phyloP scores from a whole-genome alignment of 2,113 vertebrate genomes.

The Cephalopterus ornatus region DNA sequence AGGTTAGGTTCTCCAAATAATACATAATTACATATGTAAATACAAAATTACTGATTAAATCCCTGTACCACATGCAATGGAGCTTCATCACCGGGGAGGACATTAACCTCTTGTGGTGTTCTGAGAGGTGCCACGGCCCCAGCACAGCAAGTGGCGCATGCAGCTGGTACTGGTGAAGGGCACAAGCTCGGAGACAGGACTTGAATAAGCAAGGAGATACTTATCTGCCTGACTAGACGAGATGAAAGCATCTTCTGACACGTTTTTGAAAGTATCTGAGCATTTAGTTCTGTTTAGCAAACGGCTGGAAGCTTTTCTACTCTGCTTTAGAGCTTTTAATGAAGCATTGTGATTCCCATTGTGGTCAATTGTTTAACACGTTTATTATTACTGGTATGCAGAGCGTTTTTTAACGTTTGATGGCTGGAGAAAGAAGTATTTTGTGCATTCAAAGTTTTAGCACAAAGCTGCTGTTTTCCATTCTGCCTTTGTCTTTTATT shows the following conservation, averaged over 20 bases:
- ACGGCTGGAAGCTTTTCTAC: constrained; percentile 40
- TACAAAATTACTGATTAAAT: not conserved
- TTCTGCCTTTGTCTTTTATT: constrained; percentile 64
- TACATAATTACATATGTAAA: constrained; percentile 27
- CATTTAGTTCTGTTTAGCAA: constrained; percentile 25
- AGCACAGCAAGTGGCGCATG: not conserved
- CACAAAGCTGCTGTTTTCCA: constrained; percentile 55
- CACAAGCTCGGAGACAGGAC: not conserved
- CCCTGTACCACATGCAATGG: not conserved
- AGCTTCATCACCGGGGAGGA: not conserved
- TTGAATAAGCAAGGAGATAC: not conserved
- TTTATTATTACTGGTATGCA: constrained; percentile 37
- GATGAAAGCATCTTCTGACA: constrained; percentile 31
- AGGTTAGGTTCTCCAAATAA: constrained; percentile 1
- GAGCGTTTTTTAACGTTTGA: constrained; percentile 25
- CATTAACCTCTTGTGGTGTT: not conserved
- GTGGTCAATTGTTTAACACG: constrained; percentile 49
- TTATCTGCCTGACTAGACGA: not conserved
- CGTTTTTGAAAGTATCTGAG: not conserved
- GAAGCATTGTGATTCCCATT: constrained; percentile 46
- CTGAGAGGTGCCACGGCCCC: not conserved
- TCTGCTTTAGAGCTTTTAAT: constrained; percentile 31
- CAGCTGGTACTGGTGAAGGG: not conserved
- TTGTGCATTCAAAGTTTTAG: constrained; percentile 60
- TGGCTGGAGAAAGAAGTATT: constrained; percentile 58